Percentiles rank a stretch among this genome's conserved stretches.
Conservation (phyloP, 2,888 invertebrate species). For the Tachina fera region DNA sequence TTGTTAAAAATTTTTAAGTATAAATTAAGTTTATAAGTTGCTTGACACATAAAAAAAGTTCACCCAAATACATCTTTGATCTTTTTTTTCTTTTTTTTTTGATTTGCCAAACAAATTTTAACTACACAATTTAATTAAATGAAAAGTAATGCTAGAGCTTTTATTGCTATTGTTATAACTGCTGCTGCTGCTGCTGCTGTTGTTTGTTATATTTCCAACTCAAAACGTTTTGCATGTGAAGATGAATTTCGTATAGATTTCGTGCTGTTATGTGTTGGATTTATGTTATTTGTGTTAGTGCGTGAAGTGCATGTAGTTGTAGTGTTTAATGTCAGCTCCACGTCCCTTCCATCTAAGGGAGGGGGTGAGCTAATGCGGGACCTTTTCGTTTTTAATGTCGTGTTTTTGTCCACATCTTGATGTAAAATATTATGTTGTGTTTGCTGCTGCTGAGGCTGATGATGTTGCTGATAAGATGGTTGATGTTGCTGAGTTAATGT, state of each 20-base stretch:
- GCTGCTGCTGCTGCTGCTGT: conserved; percentile 8
- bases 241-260: conserved; percentile 58
- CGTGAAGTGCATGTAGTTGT: conserved; percentile 57
- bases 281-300: conserved; percentile 60
- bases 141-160: conserved; percentile 13
- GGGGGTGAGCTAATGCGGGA: conserved; percentile 81
- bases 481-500: conserved; percentile 67
- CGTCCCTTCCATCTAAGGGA: conserved; percentile 88
- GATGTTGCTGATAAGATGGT: conserved; percentile 54
- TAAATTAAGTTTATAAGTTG: too few species aligned
- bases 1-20: too few species aligned
- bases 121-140: neutral
- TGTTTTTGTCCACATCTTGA: conserved; percentile 46
- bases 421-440: conserved; percentile 49
- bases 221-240: conserved; percentile 87
- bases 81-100: too few species aligned
- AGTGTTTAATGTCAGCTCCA: conserved; percentile 83
- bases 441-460: conserved; percentile 60
- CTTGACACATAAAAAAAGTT: neutral
- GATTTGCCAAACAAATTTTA: neutral
- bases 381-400: conserved; percentile 66
- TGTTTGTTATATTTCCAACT: conserved; percentile 82
- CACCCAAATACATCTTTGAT: conserved; percentile 39
- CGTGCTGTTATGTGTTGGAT: conserved; percentile 69
- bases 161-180: neutral